phyloP scores from a whole-genome alignment of 1,140 invertebrate genomes.

The Cylas formicarius region DNA sequence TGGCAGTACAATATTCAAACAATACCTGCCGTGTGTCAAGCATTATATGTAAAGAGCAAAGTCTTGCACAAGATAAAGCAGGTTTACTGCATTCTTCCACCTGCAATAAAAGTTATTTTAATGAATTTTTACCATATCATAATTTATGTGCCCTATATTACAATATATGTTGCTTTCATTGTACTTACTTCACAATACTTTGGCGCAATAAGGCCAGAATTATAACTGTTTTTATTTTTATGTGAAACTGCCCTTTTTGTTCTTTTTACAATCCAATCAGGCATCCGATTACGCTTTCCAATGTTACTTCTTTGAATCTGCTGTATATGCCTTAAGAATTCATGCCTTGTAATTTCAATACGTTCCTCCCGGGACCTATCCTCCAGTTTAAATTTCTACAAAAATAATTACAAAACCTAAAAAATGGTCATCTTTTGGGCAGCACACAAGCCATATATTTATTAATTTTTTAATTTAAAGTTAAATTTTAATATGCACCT shows the following conservation, averaged over 20 bases:
- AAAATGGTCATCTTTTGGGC: not conserved
- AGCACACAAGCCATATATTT: not conserved
- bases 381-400: slow-evolving; percentile 39
- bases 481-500: slow-evolving; percentile 23
- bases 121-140: too few relatives aligned
- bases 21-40: slow-evolving; percentile 79
- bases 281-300: slow-evolving; percentile 28
- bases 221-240: slow-evolving; percentile 6
- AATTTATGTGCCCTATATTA: too few relatives aligned
- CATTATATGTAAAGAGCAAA: slow-evolving; percentile 81
- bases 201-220: slow-evolving; percentile 22
- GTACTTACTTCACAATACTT: slow-evolving; percentile 26
- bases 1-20: slow-evolving; percentile 84
- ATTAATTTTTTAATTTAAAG: not conserved
- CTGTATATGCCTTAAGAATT: slow-evolving; percentile 36
- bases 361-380: slow-evolving; percentile 39
- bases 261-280: slow-evolving; percentile 13
- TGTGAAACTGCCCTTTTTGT: not conserved
- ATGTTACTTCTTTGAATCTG: slow-evolving; percentile 37
- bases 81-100: slow-evolving; percentile 48
- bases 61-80: slow-evolving; percentile 73
- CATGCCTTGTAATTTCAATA: slow-evolving; percentile 40
- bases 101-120: slow-evolving; percentile 1
- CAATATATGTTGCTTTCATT: too few relatives aligned
- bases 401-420: not conserved